Evolutionary conservation across 2,113 vertebrate genomes (phyloP).

Genomic region (Regulus satrapa): DNA sequence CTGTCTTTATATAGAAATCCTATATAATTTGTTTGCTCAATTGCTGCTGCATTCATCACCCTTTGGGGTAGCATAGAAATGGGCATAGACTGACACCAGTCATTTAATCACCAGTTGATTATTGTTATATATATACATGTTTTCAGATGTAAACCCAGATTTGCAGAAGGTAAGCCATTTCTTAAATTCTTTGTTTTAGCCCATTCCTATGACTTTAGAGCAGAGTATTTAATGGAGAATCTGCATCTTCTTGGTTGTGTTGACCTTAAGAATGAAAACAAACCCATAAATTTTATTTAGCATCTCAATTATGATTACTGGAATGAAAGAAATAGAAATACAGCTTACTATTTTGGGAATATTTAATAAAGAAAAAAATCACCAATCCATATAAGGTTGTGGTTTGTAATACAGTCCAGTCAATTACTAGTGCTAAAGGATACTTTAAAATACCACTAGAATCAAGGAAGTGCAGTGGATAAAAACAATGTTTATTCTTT

Average conservation of each 20-base stretch:
- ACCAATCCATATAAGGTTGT: not conserved
- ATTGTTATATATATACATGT: not conserved
- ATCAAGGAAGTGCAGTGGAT: not conserved
- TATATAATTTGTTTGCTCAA: not conserved
- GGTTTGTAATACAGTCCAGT: not conserved
- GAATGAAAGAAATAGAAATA: not conserved
- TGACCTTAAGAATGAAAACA: not conserved
- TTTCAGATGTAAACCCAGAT: conserved; percentile 80
- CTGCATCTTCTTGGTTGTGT: not conserved
- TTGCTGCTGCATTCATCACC: not conserved
- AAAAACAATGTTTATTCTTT: not conserved
- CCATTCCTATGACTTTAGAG: not conserved
- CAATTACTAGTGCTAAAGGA: not conserved
- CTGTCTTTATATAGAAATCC: not conserved
- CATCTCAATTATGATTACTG: not conserved
- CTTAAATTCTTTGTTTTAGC: not conserved
- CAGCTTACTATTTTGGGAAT: not conserved
- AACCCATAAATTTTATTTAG: not conserved
- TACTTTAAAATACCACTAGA: not conserved
- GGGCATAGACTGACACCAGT: not conserved
- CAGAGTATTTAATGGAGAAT: not conserved
- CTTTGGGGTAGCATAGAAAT: not conserved
- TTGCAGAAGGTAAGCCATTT: conserved; percentile 84
- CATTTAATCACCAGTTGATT: no score
- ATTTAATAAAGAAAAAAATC: not conserved